Conservation (phyloP, 2,797 vertebrate genomes). For the Syngnathus rostellatus region DNA sequence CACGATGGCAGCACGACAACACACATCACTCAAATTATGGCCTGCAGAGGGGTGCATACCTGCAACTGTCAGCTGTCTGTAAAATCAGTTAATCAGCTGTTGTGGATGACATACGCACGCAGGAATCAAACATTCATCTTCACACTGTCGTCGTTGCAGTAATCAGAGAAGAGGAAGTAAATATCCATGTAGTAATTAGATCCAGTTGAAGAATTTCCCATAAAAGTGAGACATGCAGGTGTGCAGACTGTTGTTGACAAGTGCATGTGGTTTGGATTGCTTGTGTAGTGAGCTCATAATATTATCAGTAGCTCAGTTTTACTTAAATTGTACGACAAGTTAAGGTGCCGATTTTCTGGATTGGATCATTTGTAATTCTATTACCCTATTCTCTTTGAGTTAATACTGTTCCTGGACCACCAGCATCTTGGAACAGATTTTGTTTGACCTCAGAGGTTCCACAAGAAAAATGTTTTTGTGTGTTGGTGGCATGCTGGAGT, state of each 20-base stretch:
- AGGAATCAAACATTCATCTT: constrained; percentile 26
- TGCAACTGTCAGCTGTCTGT: constrained; percentile 24
- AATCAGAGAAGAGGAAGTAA: constrained; percentile 1
- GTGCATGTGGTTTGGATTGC: not conserved
- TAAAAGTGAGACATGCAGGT: constrained; percentile 20
- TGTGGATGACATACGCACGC: constrained; percentile 22
- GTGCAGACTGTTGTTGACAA: constrained; percentile 2
- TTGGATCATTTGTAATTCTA: too few relatives aligned
- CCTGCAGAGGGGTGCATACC: constrained; percentile 16
- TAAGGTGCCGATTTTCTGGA: too few relatives aligned
- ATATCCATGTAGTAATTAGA: constrained; percentile 21
- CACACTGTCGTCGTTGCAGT: constrained; percentile 7
- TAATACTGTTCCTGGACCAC: too few relatives aligned
- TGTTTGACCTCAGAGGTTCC: not conserved
- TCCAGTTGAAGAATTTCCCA: constrained; percentile 12
- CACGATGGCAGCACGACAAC: constrained; percentile 14
- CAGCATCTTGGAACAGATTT: not conserved
- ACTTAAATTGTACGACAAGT: not conserved
- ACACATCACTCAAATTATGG: constrained; percentile 26
- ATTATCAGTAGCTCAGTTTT: not conserved
- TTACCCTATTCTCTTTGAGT: too few relatives aligned
- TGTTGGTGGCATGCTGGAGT: not conserved
- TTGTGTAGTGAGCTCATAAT: not conserved
- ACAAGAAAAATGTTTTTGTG: not conserved
- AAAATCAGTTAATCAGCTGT: constrained; percentile 18